Base-by-base conservation (phyloP, 1,140 invertebrate genomes). In the Arion vulgaris region DNA sequence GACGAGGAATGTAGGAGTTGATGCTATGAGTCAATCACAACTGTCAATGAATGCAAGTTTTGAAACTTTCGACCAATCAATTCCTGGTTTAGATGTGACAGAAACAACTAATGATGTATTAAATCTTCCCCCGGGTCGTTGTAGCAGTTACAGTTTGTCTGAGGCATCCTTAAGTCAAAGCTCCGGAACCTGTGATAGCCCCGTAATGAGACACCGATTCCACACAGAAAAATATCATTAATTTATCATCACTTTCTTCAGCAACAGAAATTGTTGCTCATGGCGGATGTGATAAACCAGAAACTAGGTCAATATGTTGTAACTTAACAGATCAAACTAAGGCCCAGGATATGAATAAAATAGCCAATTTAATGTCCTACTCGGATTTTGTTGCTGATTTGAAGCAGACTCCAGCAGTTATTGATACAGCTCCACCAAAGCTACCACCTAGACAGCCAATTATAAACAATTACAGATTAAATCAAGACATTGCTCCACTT, bases 361-460 rank as follows among this genome's bases (percentile, higher is more conserved):
- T 19, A 9, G 17, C 39, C 39, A 69, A 26, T 45, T 19, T 69
- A 19, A 49, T 41, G 9, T 38, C 80, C 15, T 81, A 81, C 49
- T 74, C 80, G 0, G 80, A 81, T 74, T 81, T 81, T 57, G 71
- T 74, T 23, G 71, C 68, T 17, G 80, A 81, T 28, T 38, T 81
- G 5, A 53, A 62, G 49, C 45, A n/a, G 15, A 23, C 69, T 23
- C 23, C 17, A 13, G 66, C 28, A 4, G n/a, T 17, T 17, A 71
- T 26, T 32, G 38, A 19, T 45, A 66, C n/a, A n/a, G 62, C 66
- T 26, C n/a, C 78, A n/a, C 78, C 78, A 53, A 71, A 57, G 41
- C 38, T 71, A 1, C 68, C 78, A 1, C 62, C 78, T 36, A 62
- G 62, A 26, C 36, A 66, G 4, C 68, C 78, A 19, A 80, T 80